These are phyloP conservation scores for Pristis pectinata DNA, from an alignment of 2,797 vertebrate genomes.

Conservation along the genomic window DNA sequence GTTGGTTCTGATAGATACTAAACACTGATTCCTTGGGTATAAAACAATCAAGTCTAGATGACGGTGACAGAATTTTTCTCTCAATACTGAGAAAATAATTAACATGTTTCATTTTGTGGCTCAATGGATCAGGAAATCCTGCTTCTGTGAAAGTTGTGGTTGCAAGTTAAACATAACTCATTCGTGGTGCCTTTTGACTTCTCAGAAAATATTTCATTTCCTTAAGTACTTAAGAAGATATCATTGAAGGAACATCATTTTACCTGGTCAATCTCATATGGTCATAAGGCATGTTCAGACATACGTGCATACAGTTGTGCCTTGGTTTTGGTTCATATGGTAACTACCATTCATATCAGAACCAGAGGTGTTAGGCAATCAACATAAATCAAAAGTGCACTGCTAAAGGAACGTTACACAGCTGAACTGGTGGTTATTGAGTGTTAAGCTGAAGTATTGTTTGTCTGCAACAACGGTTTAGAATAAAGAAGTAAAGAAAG, in stretches of 20 bases:
- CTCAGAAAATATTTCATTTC: neutral
- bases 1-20: too few relatives aligned
- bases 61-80: neutral
- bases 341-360: neutral
- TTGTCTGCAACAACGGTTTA: neutral
- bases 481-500: neutral
- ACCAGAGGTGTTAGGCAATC: neutral
- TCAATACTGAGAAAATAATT: neutral
- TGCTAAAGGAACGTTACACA: neutral
- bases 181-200: neutral
- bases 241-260: neutral
- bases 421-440: neutral
- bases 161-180: neutral
- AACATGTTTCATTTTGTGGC: neutral
- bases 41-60: too few relatives aligned
- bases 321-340: neutral
- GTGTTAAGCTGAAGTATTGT: neutral
- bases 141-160: neutral
- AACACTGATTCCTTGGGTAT: too few relatives aligned
- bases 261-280: neutral
- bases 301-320: neutral
- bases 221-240: too few relatives aligned
- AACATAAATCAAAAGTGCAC: neutral
- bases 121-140: slow-evolving; percentile 16
- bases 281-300: neutral